Base-by-base conservation (phyloP, 1,140 invertebrate genomes). In the Trichonephila clavipes region DNA sequence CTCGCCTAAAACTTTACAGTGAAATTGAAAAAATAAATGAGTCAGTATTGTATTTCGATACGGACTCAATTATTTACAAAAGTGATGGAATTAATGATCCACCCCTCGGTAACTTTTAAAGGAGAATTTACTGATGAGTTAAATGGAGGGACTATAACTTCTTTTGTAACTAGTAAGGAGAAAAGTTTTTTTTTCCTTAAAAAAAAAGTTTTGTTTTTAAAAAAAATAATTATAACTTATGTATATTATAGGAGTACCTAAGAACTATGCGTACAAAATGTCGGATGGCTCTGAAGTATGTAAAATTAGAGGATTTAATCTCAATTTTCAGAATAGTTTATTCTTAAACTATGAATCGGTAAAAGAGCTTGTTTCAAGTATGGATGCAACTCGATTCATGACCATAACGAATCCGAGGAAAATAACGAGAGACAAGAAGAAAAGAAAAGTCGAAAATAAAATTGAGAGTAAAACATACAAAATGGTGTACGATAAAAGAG, bases 61-160 rank as follows among this genome's bases (percentile, higher is more conserved):
- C 87, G 12, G 87, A 88, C 61, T 44, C 24, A 21, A 72, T 88
- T 12, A 72, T 88, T 6, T 88, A 88, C 28, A 1, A 61, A 10
- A n/a, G 12, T 12, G 34, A 88, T 69, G 87, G 87, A 44, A n/a
- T 1, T 3, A 88, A 88, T 51, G 87, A 87, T 19, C 59, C 58
- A 61, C 58, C 59, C 8, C 24, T 87, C 6, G 85, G 85, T 6
- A 87, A 87, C 44, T 88, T 69, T n/a, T n/a, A n/a, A 72, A 44
- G 87, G 87, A 19, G 87, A 88, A 6, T 88, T 88, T 19, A 88
- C 87, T 0, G 87, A 88, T 72, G 87, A 88, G 19, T n/a, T 88
- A 4, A n/a, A 69, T 40, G 87, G 87, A 19, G 87, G 66, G 6
- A 61, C 10, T 24, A 88, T 88, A 16, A 69, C 28, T 28, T n/a